Conservation (phyloP, 2,797 vertebrate species). For the Petrocephalus sullivani region DNA sequence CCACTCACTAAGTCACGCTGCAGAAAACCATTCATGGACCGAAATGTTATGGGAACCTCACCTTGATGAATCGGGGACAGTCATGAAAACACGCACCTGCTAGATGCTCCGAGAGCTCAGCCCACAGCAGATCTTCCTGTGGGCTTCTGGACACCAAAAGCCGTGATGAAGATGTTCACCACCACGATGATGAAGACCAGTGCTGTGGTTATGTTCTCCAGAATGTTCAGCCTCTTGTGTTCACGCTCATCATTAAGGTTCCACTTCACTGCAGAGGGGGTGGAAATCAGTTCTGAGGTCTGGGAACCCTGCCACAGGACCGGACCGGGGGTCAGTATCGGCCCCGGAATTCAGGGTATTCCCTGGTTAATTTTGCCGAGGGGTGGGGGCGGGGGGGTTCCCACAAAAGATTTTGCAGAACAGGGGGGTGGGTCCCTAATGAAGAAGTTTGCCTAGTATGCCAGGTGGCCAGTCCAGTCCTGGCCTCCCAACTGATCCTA, state of each 20-base stretch:
- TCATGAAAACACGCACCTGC: background rate
- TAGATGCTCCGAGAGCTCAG: no score
- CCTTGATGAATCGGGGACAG: background rate
- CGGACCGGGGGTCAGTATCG: background rate
- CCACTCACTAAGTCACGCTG: background rate
- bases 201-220: constrained; percentile 72
- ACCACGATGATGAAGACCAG: constrained; percentile 80
- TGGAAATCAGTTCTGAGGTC: background rate
- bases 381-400: background rate
- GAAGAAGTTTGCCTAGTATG: background rate
- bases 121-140: background rate
- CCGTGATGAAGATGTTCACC: constrained; percentile 82
- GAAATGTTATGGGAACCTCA: background rate
- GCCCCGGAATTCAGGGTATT: no score
- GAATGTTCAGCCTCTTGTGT: constrained; percentile 66
- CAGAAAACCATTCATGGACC: background rate
- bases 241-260: constrained; percentile 79
- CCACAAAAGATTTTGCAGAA: background rate
- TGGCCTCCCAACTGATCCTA: background rate
- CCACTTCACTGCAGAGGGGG: constrained; percentile 66
- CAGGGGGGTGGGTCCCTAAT: background rate
- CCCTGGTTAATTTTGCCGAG: background rate
- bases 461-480: background rate
- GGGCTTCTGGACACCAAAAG: constrained; percentile 74
- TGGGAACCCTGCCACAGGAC: background rate